These are phyloP conservation scores for Bambusicola thoracicus DNA, from an alignment of 2,113 vertebrate genomes.

Conservation along the genomic window DNA sequence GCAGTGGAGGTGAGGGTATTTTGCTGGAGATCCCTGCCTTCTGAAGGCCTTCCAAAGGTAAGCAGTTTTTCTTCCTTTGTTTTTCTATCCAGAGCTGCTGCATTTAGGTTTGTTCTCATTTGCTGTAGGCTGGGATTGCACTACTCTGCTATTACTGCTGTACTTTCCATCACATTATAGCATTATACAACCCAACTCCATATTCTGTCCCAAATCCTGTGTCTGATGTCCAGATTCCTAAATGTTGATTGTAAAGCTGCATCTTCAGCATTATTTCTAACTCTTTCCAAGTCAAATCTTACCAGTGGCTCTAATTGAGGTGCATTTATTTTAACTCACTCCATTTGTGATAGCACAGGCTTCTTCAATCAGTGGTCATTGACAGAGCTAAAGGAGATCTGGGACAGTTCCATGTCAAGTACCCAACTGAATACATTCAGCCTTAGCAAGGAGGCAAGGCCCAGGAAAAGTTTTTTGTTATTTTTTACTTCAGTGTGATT, in stretches of 20 bases:
- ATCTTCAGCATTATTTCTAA: background rate
- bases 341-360: background rate
- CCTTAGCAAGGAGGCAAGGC: background rate
- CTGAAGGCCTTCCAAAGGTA: too few species aligned
- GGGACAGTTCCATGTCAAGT: background rate
- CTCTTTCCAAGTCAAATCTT: background rate
- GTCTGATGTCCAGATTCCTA: background rate
- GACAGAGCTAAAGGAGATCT: background rate
- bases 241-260: background rate
- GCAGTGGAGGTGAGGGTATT: too few species aligned
- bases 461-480: background rate
- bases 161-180: too few species aligned
- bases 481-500: background rate
- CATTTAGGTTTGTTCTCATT: too few species aligned
- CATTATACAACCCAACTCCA: too few species aligned
- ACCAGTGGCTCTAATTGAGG: background rate
- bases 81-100: too few species aligned
- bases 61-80: too few species aligned
- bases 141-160: too few species aligned
- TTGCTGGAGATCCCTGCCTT: too few species aligned
- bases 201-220: background rate
- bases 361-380: background rate
- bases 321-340: background rate
- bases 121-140: too few species aligned
- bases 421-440: background rate